Evolutionary conservation across 2,888 invertebrate genomes (phyloP).

Genomic region (Parnassius glacialis): DNA sequence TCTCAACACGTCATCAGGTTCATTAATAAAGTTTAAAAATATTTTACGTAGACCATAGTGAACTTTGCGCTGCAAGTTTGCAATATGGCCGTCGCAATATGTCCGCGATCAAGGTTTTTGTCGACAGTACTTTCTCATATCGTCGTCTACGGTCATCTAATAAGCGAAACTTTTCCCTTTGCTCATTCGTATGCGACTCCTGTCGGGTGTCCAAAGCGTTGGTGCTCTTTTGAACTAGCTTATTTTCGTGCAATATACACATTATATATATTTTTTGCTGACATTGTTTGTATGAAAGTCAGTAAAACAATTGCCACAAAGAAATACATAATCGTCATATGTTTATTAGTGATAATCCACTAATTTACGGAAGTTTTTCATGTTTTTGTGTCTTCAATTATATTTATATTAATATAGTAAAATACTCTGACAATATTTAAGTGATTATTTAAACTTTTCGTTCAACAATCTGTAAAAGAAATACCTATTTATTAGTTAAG

Average conservation of each 20-base stretch:
- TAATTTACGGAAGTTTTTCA: too few species aligned
- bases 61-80: conserved; percentile 71
- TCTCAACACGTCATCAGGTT: too few species aligned
- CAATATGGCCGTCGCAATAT: conserved; percentile 72
- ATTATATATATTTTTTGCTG: too few species aligned
- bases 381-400: too few species aligned
- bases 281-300: too few species aligned
- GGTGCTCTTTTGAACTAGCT: not conserved
- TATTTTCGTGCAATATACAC: not conserved
- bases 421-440: too few species aligned
- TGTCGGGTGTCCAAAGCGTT: conserved; percentile 41
- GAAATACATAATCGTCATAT: too few species aligned
- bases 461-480: not conserved
- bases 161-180: conserved; percentile 72
- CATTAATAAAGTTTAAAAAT: conserved; percentile 27
- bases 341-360: too few species aligned
- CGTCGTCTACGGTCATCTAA: conserved; percentile 68
- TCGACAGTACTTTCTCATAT: conserved; percentile 71
- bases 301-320: too few species aligned
- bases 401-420: too few species aligned
- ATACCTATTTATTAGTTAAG: conserved; percentile 5
- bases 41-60: conserved; percentile 58
- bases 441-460: too few species aligned
- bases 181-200: conserved; percentile 73
- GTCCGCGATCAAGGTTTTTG: conserved; percentile 70